Conservation (phyloP, 2,113 vertebrate genomes). For the Ptilorrhoa leucosticta region DNA sequence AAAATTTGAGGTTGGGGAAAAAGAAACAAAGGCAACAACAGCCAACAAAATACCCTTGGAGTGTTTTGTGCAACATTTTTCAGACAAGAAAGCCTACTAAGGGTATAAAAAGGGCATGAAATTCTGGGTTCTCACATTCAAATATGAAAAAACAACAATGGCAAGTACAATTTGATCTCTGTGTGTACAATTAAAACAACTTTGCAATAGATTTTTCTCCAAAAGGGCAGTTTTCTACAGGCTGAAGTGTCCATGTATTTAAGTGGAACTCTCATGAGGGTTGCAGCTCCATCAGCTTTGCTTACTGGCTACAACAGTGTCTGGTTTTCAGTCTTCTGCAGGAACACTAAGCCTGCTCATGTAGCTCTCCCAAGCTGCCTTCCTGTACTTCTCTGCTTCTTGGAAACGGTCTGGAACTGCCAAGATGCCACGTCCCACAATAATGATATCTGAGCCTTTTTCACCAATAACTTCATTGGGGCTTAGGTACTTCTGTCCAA, state of each 20-base stretch:
- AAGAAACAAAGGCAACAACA: neutral
- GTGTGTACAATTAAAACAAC: neutral
- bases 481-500: slow-evolving; percentile 89
- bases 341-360: slow-evolving; percentile 59
- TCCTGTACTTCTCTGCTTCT: slow-evolving; percentile 85
- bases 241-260: neutral
- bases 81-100: neutral
- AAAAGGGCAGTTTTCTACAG: neutral
- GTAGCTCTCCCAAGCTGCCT: slow-evolving; percentile 89
- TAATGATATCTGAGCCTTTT: slow-evolving; percentile 89
- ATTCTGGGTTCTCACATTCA: neutral
- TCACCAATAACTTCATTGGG: slow-evolving; percentile 83
- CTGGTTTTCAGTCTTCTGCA: neutral
- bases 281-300: neutral
- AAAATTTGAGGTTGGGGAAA: neutral
- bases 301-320: neutral
- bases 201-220: neutral
- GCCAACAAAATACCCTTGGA: neutral
- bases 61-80: neutral
- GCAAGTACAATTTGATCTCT: neutral
- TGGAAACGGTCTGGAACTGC: slow-evolving; percentile 70
- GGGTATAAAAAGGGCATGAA: neutral
- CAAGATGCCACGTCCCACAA: slow-evolving; percentile 92
- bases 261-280: neutral
- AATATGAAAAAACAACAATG: neutral